phyloP scores from a whole-genome alignment of 2,113 vertebrate genomes.

The western clawed frog (Xenopus tropicalis) region DNA sequence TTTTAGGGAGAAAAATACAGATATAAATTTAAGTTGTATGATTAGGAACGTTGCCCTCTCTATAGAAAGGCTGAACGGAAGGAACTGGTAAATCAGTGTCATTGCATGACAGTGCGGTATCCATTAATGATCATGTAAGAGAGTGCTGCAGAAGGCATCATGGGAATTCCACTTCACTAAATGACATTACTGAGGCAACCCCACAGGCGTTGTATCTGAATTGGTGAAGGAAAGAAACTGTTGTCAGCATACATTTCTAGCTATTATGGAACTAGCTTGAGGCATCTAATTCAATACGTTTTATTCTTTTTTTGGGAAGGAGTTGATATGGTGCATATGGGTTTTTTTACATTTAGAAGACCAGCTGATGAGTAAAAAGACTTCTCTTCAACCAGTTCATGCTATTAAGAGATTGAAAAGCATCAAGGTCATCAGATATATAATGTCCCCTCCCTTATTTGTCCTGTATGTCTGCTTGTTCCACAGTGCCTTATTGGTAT shows the following conservation, averaged over 20 bases:
- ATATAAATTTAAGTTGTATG: no score
- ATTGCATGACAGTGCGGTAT: conserved; percentile 63
- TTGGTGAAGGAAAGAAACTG: conserved; percentile 58
- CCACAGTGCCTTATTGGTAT: no score
- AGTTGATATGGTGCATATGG: neutral
- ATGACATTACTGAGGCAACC: conserved; percentile 78
- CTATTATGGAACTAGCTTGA: conserved; percentile 58
- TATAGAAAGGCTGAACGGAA: neutral
- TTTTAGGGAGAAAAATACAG: no score
- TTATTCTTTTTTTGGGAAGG: conserved; percentile 44
- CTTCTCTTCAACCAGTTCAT: no score
- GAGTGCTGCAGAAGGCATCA: conserved; percentile 66
- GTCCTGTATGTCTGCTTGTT: no score
- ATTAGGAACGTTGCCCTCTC: neutral
- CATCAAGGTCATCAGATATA: no score
- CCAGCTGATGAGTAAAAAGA: no score
- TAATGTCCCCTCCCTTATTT: no score
- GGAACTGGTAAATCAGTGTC: conserved; percentile 63
- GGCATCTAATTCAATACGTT: conserved; percentile 46
- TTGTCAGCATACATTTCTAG: conserved; percentile 64
- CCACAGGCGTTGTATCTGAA: conserved; percentile 71
- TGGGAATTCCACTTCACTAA: conserved; percentile 76
- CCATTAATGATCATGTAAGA: conserved; percentile 74
- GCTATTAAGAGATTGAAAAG: no score
- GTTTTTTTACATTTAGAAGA: no score